Percentiles rank a stretch among this genome's conserved stretches.
Conservation (phyloP, 2,113 vertebrate genomes). For the Stigmatopora nigra region DNA sequence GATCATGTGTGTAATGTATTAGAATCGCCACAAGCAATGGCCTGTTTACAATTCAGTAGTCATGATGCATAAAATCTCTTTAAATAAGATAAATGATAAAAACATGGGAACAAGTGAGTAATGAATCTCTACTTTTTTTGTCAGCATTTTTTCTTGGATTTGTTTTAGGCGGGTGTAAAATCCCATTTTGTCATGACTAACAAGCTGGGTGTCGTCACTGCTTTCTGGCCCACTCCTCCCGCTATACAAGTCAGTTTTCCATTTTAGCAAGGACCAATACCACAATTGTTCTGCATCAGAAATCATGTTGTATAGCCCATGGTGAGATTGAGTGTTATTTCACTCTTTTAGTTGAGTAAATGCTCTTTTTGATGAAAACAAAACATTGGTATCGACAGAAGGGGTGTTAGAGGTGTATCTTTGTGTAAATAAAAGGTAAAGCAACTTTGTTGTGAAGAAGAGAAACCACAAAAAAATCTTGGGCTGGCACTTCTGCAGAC, state of each 20-base stretch:
- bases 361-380: conserved; percentile 1
- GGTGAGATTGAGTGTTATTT: neutral
- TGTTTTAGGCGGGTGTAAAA: no score
- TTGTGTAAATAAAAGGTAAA: conserved; percentile 4
- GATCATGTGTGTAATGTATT: conserved; percentile 11
- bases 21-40: conserved; percentile 21
- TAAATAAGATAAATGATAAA: no score
- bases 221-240: no score
- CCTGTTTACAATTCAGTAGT: conserved; percentile 14
- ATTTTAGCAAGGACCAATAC: no score
- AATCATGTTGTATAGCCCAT: neutral
- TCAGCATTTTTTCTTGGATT: no score
- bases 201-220: no score
- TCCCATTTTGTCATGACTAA: no score
- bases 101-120: no score
- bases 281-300: neutral
- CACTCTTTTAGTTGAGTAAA: neutral
- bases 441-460: neutral
- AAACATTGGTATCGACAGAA: conserved; percentile 14
- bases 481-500: conserved; percentile 7
- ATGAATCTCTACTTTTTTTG: no score
- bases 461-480: conserved; percentile 3
- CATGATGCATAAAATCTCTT: conserved; percentile 22
- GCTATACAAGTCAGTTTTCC: no score
- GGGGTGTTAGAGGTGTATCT: neutral